Evolutionary conservation across 2,888 invertebrate genomes (phyloP), one percentile per base, ranked within the genome.

Genomic region (Eudasyphora cyanicolor): DNA sequence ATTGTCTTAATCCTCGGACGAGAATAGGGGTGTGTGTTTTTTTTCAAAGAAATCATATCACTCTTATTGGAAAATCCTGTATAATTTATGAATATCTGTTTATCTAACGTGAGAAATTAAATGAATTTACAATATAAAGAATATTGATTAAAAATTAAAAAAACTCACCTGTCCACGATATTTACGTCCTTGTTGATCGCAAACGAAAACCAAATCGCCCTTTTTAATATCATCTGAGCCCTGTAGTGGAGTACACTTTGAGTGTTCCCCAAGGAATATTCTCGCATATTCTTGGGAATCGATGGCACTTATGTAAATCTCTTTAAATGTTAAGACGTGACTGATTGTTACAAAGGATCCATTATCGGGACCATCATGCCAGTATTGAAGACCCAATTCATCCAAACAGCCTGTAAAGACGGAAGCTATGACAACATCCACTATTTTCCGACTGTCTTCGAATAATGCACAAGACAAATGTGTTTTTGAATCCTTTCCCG

Each of bases 261-360:
- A 57, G 6, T 86, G 85, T n/a, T 86, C 85, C 2, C 81, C 32
- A 14, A 77, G 45, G 12, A 88, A 80, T 6, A 88, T 85, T 51
- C 83, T 73, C 0, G 57, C 19, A 62, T 87, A 87, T 32, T 83
- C 82, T n/a, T 73, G 84, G 1, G 76, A 83, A 3, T 70, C 76
- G 10, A 64, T 77, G 0, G 86, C 74, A 2, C 86, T 76, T n/a
- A 88, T 87, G 45, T 76, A 87, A n/a, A 88, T 51, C 49, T 88
- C 87, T 4, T 78, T 84, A 19, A 86, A 86, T 3, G 84, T 84
- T 6, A 86, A 21, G 7, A 86, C 86, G 24, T 78, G 27, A 0
- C 86, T 86, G 6, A 88, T 75, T 60, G 82, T 62, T 1, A 88
- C 86, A 12, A 24, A 21, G 3, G 85, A 75, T 5, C 86, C 86